These are phyloP conservation scores for Planococcus citri DNA, from an alignment of 1,140 invertebrate genomes.

Conservation along the genomic window DNA sequence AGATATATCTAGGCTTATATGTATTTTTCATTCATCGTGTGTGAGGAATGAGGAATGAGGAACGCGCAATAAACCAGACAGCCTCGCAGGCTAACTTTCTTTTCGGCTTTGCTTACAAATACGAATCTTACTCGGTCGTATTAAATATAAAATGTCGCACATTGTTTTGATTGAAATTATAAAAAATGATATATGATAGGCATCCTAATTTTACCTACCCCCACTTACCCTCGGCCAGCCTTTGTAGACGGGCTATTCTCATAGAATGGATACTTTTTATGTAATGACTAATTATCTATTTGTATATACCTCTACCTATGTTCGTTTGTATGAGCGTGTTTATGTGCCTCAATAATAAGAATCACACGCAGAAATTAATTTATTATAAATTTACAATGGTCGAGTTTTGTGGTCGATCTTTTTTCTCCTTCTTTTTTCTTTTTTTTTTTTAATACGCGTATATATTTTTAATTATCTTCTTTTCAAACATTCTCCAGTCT, in stretches of 20 bases:
- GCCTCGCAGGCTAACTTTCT: constrained; percentile 4
- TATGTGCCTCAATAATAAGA: background rate
- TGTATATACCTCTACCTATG: no score
- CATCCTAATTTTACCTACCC: no score
- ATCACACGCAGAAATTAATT: constrained; percentile 7
- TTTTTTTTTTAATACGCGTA: background rate
- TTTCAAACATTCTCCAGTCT: background rate
- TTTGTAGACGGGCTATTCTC: no score
- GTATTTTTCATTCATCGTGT: no score
- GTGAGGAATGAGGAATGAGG: no score
- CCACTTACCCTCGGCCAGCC: no score
- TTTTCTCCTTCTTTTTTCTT: background rate
- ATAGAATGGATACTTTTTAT: no score
- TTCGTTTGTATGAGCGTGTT: background rate
- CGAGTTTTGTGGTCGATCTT: background rate
- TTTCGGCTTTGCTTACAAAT: no score
- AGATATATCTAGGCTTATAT: no score
- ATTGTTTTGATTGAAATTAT: background rate
- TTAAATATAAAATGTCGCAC: background rate
- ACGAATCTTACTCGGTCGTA: no score
- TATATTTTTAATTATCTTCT: constrained; percentile 8
- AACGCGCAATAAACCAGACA: background rate
- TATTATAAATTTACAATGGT: constrained; percentile 8
- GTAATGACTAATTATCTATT: background rate
- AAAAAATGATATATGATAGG: background rate